Conservation (phyloP, 2,888 invertebrate species). For the Lasioglossum pauxillum region DNA sequence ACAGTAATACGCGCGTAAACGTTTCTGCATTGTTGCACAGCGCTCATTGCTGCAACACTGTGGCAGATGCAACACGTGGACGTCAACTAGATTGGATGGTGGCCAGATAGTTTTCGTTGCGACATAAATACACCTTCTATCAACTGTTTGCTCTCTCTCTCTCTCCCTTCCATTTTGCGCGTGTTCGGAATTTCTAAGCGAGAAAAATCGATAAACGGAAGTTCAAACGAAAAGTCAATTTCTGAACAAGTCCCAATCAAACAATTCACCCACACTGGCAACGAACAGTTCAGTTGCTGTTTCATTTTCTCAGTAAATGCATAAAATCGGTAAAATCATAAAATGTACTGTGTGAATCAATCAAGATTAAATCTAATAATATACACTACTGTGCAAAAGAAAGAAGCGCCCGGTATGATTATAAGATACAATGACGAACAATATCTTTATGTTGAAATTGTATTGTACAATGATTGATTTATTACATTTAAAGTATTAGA, state of each 20-base stretch:
- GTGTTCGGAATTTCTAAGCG: background rate
- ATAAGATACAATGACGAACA: too few relatives aligned
- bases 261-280: background rate
- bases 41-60: background rate
- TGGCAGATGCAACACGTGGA: conserved; percentile 44
- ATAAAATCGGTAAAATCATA: too few relatives aligned
- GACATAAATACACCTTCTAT: conserved; percentile 6
- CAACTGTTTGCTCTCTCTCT: conserved; percentile 1
- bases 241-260: background rate
- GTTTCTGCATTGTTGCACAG: conserved; percentile 3
- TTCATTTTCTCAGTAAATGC: too few relatives aligned
- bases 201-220: background rate
- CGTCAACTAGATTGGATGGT: conserved; percentile 37
- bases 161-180: conserved; percentile 20
- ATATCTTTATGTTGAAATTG: too few relatives aligned
- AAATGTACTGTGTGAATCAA: too few relatives aligned
- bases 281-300: too few relatives aligned
- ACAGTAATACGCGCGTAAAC: background rate
- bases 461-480: too few relatives aligned
- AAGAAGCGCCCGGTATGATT: too few relatives aligned
- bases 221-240: conserved; percentile 24
- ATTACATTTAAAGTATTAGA: too few relatives aligned
- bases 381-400: too few relatives aligned
- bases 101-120: conserved; percentile 48
- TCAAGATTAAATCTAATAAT: too few relatives aligned